phyloP scores from a whole-genome alignment of 2,113 vertebrate genomes.

The Epinephelus lanceolatus region DNA sequence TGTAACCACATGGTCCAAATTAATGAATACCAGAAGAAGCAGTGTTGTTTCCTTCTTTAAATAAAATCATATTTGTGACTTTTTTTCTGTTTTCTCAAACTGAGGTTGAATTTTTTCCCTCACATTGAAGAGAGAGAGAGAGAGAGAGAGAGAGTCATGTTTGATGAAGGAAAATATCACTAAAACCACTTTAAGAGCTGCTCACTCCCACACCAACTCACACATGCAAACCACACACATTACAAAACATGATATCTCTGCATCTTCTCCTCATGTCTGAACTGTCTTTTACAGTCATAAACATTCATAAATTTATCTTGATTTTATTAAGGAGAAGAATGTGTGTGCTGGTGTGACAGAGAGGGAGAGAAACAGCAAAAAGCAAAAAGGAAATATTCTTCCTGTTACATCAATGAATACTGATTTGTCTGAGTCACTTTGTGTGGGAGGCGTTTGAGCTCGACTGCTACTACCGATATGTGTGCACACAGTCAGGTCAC shows the following conservation, averaged over 20 bases:
- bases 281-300: not conserved
- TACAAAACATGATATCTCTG: too few relatives aligned
- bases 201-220: not conserved
- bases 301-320: not conserved
- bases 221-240: not conserved
- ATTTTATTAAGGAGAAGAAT: not conserved
- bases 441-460: conserved; percentile 25
- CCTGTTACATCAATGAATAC: not conserved
- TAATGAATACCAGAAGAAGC: not conserved
- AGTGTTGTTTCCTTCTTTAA: not conserved
- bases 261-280: not conserved
- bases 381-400: not conserved
- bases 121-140: not conserved
- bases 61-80: not conserved
- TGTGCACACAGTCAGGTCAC: not conserved
- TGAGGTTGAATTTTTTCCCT: not conserved
- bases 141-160: not conserved
- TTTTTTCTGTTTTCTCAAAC: not conserved
- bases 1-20: not conserved
- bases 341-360: not conserved
- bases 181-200: conserved; percentile 8
- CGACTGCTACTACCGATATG: conserved; percentile 33
- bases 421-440: conserved; percentile 52
- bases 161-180: not conserved
- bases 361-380: not conserved